A percentile compares a stretch with the other conserved stretches of the same genome.
Evolutionary conservation across 2,888 invertebrate genomes (phyloP).

Genomic region (Andrena chrysosceles): DNA sequence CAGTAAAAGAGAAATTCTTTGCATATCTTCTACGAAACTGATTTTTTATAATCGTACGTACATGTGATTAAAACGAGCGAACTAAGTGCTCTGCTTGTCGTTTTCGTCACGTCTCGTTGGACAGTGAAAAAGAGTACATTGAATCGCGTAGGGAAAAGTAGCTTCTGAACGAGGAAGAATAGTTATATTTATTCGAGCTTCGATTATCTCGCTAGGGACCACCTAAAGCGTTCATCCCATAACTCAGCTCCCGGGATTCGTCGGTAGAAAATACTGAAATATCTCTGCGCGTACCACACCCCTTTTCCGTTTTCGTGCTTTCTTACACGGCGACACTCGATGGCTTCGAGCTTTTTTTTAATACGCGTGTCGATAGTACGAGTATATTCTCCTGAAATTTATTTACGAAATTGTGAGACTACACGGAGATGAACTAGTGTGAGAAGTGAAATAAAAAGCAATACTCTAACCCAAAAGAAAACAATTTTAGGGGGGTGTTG

Average conservation of each 20-base stretch:
- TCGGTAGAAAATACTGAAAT: conserved; percentile 63
- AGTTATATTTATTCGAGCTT: conserved; percentile 80
- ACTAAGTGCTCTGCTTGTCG: neutral
- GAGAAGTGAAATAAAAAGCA: neutral
- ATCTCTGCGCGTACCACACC: conserved; percentile 45
- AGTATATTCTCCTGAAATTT: neutral
- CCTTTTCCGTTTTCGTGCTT: conserved; percentile 53
- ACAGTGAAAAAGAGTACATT: neutral
- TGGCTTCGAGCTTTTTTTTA: conserved; percentile 26
- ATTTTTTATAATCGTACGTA: neutral
- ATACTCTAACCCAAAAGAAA: neutral
- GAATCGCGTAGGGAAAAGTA: conserved; percentile 6
- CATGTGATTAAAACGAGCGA: neutral
- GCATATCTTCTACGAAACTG: neutral
- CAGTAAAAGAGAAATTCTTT: too few species aligned
- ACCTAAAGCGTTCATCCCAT: conserved; percentile 77
- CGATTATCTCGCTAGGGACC: conserved; percentile 79
- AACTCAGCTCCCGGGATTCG: conserved; percentile 74
- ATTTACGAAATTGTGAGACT: neutral
- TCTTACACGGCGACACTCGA: conserved; percentile 33
- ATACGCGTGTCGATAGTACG: neutral
- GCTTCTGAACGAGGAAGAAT: conserved; percentile 38
- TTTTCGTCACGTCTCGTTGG: neutral
- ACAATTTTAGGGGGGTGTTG: too few species aligned
- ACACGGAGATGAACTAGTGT: neutral